Evolutionary conservation across 2,113 vertebrate species (phyloP), one percentile per base, ranked within the genome.

Genomic region (Apodemus speciosus): DNA sequence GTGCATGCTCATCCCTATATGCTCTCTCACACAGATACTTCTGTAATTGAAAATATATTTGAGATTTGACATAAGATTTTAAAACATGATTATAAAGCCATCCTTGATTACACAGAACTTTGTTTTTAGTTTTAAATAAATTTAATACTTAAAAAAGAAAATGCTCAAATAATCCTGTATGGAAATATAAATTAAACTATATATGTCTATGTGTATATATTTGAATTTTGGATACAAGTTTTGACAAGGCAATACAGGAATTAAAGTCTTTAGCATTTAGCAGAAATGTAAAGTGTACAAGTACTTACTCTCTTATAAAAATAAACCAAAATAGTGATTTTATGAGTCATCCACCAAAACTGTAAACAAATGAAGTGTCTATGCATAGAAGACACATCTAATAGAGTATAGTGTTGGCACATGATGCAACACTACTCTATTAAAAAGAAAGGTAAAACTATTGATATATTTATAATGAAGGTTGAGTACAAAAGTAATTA

Each of bases 81-180:
- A 56, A 79, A 80, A 23, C 20, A 15, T 58, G 0, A 56, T 25
- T 80, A 38, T n/a, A 80, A 80, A 80, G 38, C 98, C 98, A 98
- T 98, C 98, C 97, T 97, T 98, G 98, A 98, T 98, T 97, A 98
- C 97, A 98, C 97, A 98, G 96, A 98, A 98, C 94, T 98, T 98
- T 98, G 98, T 98, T 97, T 95, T 97, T 98, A 97, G 97, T 98
- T 98, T 98, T 98, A 98, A 98, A 98, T 98, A 98, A 98, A 98
- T 98, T 98, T 98, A 98, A 98, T 98, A 98, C 97, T 98, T 98
- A 98, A 64, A 69, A 51, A 25, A 10, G 30, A 88, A 91, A 72
- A 27, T 71, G 1, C n/a, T 93, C 30, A 75, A 40, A 35, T 76
- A 18, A 35, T 75, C 16, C 46, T 73, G 46, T 16, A 23, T 38